phyloP scores from a whole-genome alignment of 2,113 vertebrate species.

The Mystacornis crossleyi region DNA sequence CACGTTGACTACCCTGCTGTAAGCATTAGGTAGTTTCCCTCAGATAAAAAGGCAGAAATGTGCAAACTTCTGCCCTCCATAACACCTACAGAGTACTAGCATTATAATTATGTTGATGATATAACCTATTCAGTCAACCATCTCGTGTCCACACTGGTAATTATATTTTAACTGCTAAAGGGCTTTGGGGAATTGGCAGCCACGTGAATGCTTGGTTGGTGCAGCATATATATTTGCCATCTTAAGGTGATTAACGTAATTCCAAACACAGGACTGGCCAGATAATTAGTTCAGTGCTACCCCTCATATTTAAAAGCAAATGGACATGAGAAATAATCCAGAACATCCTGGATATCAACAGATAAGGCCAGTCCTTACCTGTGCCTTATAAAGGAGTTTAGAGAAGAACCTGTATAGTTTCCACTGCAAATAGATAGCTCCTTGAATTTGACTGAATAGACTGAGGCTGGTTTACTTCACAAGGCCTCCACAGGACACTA shows the following conservation, averaged over 20 bases:
- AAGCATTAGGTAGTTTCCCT: not conserved
- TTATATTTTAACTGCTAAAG: conserved; percentile 9
- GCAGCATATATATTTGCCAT: not conserved
- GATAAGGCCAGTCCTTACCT: not conserved
- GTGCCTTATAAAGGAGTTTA: not conserved
- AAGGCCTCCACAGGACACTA: not conserved
- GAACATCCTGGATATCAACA: too few relatives aligned
- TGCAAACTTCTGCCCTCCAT: not conserved
- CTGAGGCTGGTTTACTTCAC: not conserved
- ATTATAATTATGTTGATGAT: not conserved
- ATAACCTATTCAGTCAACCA: not conserved
- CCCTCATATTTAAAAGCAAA: not conserved
- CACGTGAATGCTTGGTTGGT: not conserved
- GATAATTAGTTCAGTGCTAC: not conserved
- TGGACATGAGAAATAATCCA: not conserved
- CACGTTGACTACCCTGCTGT: not conserved
- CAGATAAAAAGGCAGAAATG: not conserved
- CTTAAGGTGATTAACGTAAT: not conserved
- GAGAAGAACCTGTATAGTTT: not conserved
- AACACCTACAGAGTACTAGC: not conserved
- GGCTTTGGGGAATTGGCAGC: not conserved
- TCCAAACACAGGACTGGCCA: not conserved
- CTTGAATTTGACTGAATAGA: not conserved
- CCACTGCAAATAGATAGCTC: not conserved
- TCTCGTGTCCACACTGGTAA: not conserved